phyloP scores from a whole-genome alignment of 2,797 vertebrate species.

The Jordanella pulchra region DNA sequence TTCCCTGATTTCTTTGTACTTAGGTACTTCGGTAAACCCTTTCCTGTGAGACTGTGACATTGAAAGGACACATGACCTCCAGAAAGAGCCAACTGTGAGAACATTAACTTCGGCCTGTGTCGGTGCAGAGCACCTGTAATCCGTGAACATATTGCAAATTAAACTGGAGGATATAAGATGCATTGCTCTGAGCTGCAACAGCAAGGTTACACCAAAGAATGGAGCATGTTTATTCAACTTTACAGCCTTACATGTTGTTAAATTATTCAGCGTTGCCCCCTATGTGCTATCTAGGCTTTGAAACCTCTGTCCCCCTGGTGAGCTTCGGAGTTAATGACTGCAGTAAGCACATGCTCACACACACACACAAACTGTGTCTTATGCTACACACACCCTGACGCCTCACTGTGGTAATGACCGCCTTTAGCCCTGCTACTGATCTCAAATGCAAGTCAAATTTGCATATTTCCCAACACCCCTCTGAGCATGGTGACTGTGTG shows the following conservation, averaged over 20 bases:
- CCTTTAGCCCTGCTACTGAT: constrained; percentile 73
- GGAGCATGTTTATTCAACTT: constrained; percentile 69
- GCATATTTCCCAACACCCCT: constrained; percentile 72
- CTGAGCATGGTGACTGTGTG: constrained; percentile 62
- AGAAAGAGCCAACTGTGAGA: constrained; percentile 3
- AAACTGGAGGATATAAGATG: constrained; percentile 28
- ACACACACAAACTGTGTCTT: constrained; percentile 12
- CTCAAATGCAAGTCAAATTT: constrained; percentile 71
- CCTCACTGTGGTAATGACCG: constrained; percentile 67
- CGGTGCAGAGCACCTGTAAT: not conserved
- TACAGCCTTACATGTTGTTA: constrained; percentile 54
- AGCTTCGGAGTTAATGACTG: constrained; percentile 68
- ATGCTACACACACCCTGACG: constrained; percentile 32
- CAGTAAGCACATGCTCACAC: constrained; percentile 28
- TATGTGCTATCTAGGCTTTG: constrained; percentile 70
- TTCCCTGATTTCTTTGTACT: constrained; percentile 7
- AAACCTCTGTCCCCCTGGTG: constrained; percentile 62
- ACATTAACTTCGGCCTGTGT: not conserved
- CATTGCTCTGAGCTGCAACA: constrained; percentile 41
- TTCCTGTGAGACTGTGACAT: constrained; percentile 11
- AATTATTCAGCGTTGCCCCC: constrained; percentile 69
- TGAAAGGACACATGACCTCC: constrained; percentile 14
- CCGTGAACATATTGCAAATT: constrained; percentile 23
- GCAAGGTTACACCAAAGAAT: constrained; percentile 37
- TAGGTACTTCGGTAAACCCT: not conserved